Evolutionary conservation across 2,888 invertebrate genomes (phyloP), one percentile per base, ranked within the genome.

Genomic region (Leptinotarsa juncta): DNA sequence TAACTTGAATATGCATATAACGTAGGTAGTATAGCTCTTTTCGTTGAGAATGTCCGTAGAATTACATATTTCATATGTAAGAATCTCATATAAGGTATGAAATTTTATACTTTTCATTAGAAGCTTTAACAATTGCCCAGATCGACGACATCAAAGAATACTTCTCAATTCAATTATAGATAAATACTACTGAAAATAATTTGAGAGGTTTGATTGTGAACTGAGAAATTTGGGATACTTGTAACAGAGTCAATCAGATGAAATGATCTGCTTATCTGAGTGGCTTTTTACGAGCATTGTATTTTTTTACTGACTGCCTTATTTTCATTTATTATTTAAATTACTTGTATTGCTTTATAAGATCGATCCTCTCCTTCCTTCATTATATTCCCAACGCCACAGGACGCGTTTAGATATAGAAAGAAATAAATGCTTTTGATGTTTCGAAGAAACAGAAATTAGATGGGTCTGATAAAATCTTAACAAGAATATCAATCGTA

Each of bases 251-350:
- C 32, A 62, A n/a, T 62, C n/a, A 32, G 12, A 14, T 62, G 4
- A n/a, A n/a, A 18, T 62, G n/a, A 18, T 16, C 15, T 32, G 12
- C 16, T 62, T n/a, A 62, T 16, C 4, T 32, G 18, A 69, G 57
- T 69, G 57, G 57, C 16, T 20, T 50, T 57, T 18, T 48, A 51
- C 20, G 48, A 69, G 2, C 73, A 69, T 66, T 80, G 73, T 79
- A 77, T 77, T 79, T 82, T 79, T 78, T 79, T 81, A 77, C 77
- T 79, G 79, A 82, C 82, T 82, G 82, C 82, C 82, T 82, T 81
- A 81, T 80, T 81, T 57, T 73, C 57, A 73, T 70, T 57, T 73
- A 69, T 65, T 55, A 32, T 7, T 48, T 20, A 26, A 57, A 55
- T 68, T 51, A 32, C 14, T 69, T 16, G 20, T 5, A 16, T 57